A percentile compares a stretch with the other conserved stretches of the same genome.
Evolutionary conservation across 1,140 invertebrate species (phyloP).

Genomic region (Rhopalosiphum maidis): DNA sequence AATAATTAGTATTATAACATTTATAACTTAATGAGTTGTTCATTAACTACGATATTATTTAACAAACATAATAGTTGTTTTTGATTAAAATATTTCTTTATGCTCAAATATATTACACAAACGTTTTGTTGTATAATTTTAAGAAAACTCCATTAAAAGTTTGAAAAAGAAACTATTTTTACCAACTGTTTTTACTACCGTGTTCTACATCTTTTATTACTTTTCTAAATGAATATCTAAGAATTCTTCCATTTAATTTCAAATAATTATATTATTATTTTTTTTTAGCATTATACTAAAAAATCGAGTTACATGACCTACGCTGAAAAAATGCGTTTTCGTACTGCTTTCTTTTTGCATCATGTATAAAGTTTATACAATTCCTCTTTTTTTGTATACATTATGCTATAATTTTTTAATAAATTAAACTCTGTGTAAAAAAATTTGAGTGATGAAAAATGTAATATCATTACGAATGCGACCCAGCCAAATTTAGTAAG

Average conservation of each 20-base stretch:
- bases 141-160: constrained; percentile 33
- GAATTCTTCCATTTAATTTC: background rate
- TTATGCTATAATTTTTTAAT: background rate
- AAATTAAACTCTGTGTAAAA: background rate
- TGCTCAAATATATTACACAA: background rate
- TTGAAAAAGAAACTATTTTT: constrained; percentile 34
- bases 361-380: background rate
- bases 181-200: background rate
- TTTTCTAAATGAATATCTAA: constrained; percentile 24
- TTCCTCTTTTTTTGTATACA: background rate
- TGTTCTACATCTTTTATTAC: constrained; percentile 21
- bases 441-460: background rate
- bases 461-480: background rate
- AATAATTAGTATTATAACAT: background rate
- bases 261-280: constrained; percentile 23
- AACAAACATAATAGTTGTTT: constrained; percentile 3
- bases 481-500: background rate
- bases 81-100: background rate
- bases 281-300: background rate
- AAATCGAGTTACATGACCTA: background rate
- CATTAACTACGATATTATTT: background rate
- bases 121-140: constrained; percentile 6
- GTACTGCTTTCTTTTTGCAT: background rate
- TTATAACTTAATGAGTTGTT: background rate
- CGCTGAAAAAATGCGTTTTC: background rate